Conservation (phyloP, 2,113 vertebrate species). For the Paratilapia polleni region DNA sequence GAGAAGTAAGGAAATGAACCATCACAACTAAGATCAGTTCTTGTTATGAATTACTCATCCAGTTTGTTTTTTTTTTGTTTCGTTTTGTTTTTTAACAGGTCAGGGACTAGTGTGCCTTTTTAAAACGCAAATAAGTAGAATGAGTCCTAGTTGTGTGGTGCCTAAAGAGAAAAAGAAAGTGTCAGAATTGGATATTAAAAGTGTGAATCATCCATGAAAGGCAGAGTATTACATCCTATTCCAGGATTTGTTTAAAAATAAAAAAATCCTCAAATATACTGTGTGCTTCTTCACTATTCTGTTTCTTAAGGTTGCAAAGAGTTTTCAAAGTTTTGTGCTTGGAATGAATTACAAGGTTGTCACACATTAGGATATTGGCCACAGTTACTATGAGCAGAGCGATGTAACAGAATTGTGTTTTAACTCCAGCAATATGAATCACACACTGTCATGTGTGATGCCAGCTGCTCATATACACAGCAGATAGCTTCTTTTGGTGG, state of each 20-base stretch:
- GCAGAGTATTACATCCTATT: background rate
- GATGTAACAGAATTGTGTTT: background rate
- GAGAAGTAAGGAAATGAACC: conserved; percentile 58
- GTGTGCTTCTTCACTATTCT: background rate
- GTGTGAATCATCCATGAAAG: conserved; percentile 23
- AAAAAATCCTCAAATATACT: background rate
- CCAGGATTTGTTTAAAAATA: background rate
- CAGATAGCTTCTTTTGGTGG: background rate
- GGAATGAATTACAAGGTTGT: background rate
- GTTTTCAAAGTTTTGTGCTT: background rate
- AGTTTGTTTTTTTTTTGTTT: background rate
- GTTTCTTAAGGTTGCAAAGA: background rate
- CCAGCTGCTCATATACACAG: background rate
- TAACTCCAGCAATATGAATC: background rate
- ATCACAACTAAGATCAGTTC: conserved; percentile 57
- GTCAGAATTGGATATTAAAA: conserved; percentile 8
- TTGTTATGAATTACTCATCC: conserved; percentile 54
- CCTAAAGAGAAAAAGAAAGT: background rate
- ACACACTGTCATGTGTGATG: background rate
- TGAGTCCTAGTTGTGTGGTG: background rate
- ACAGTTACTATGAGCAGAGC: background rate
- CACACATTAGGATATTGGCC: background rate
- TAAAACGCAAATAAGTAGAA: background rate
- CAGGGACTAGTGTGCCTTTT: conserved; percentile 18
- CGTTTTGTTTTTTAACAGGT: conserved; percentile 16